Evolutionary conservation across 2,113 vertebrate species (phyloP).

Genomic region (Strix aluco): DNA sequence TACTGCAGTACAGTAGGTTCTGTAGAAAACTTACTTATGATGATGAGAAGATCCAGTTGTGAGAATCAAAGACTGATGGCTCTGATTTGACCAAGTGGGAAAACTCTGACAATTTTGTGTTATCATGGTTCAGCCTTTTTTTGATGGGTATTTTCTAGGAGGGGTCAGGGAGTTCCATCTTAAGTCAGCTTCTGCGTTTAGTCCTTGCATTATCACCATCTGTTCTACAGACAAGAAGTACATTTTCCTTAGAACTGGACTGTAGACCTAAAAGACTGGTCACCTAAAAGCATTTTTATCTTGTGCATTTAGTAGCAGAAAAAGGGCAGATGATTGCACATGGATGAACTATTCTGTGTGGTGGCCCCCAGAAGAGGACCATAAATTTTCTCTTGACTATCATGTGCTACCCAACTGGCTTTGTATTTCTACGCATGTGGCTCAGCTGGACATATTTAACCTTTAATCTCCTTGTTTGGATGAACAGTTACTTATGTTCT

Average conservation of each 20-base stretch:
- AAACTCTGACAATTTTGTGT: background rate
- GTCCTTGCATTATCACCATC: background rate
- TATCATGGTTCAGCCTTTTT: background rate
- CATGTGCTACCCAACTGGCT: background rate
- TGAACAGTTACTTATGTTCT: background rate
- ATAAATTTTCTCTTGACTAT: background rate
- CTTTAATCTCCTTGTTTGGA: background rate
- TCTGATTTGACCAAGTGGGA: background rate
- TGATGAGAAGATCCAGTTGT: background rate
- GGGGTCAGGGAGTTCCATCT: background rate
- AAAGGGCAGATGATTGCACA: background rate
- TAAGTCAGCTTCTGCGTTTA: background rate
- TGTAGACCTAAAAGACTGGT: background rate
- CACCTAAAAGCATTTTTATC: background rate
- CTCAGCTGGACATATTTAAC: background rate
- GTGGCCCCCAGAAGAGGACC: background rate
- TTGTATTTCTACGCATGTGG: background rate
- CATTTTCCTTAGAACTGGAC: background rate
- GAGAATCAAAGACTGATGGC: background rate
- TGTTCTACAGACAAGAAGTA: background rate
- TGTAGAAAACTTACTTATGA: background rate
- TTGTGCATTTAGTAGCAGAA: background rate
- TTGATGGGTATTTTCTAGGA: background rate
- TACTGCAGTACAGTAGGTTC: background rate
- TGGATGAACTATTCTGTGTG: background rate